These are phyloP conservation scores for Trogon surrucura DNA, from an alignment of 2,113 vertebrate species.

Conservation along the genomic window DNA sequence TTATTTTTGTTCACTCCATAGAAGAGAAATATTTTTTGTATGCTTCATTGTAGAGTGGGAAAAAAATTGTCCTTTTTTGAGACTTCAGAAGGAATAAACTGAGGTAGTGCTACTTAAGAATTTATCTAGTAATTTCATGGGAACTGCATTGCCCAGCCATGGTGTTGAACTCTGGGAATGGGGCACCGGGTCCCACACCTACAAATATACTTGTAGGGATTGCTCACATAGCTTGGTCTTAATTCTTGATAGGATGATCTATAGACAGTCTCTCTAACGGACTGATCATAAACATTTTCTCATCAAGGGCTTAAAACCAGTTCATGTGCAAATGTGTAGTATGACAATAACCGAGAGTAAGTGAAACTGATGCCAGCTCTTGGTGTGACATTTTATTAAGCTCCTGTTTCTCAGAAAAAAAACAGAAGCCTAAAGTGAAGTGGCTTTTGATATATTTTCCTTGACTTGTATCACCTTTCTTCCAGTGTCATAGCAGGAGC, in stretches of 20 bases:
- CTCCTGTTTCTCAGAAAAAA: neutral
- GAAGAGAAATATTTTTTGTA: neutral
- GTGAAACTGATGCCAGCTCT: neutral
- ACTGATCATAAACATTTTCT: neutral
- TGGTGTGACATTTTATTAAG: neutral
- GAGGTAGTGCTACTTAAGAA: neutral
- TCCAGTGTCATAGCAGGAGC: neutral
- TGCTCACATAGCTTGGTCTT: neutral
- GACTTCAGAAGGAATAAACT: neutral
- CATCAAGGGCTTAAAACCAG: neutral
- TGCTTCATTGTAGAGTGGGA: neutral
- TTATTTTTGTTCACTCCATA: neutral
- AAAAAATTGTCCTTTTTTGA: neutral
- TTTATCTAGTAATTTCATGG: neutral
- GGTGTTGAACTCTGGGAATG: neutral
- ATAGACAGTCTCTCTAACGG: neutral
- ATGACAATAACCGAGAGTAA: neutral
- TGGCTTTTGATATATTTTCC: neutral
- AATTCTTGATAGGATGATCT: neutral
- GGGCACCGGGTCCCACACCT: neutral
- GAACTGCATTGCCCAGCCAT: neutral
- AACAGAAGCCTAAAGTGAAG: neutral
- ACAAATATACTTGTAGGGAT: neutral
- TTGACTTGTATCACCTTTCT: neutral
- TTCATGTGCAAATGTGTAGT: neutral